Evolutionary conservation across 92 coral and sea anemone species (phyloP).

Genomic region (Parazoanthus swiftii): DNA sequence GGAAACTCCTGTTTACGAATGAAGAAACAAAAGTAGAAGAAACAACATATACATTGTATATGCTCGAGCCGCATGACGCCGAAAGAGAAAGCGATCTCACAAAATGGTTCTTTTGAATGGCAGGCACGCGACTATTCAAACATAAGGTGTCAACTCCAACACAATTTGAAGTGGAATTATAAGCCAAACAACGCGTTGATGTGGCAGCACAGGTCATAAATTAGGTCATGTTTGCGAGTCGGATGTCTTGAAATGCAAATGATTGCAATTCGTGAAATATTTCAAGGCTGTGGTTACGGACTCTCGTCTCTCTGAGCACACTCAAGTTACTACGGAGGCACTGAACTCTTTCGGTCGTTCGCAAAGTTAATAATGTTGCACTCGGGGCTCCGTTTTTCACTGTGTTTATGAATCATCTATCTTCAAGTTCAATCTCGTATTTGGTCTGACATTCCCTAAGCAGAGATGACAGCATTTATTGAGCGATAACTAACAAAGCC

Average conservation of each 20-base stretch:
- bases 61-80: constrained; percentile 23
- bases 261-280: constrained; percentile 40
- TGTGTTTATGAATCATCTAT: constrained; percentile 13
- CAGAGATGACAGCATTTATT: constrained; percentile 32
- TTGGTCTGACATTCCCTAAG: constrained; percentile 13
- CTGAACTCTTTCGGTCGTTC: not conserved
- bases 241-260: constrained; percentile 42
- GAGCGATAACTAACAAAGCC: constrained; percentile 31
- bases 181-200: constrained; percentile 23
- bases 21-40: constrained; percentile 3
- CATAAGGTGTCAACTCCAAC: constrained; percentile 30
- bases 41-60: not conserved
- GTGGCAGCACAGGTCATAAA: constrained; percentile 38
- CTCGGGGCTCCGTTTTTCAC: not conserved
- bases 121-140: constrained; percentile 16
- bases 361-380: not conserved
- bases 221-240: constrained; percentile 46
- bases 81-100: not conserved
- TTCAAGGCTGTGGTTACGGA: constrained; percentile 34
- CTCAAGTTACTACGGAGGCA: not conserved
- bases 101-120: not conserved
- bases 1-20: not conserved
- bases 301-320: constrained; percentile 8
- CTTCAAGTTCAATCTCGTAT: constrained; percentile 1
- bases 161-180: constrained; percentile 23